Base-by-base conservation (phyloP, 2,888 invertebrate species). In the Ormyrus thymus region DNA sequence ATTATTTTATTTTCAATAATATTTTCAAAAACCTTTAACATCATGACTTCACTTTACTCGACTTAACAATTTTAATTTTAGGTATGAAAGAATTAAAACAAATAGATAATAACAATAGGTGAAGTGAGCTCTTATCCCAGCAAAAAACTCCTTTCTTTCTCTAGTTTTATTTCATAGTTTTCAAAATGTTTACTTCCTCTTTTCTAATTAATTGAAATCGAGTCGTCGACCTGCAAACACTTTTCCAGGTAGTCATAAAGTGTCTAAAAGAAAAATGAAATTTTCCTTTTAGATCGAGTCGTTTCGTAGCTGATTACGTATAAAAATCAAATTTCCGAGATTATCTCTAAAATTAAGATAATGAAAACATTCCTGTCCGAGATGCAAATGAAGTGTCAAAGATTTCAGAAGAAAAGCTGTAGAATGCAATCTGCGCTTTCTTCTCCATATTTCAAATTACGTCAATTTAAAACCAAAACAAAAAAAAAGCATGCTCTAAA, bases 361-460 rank as follows among this genome's bases (percentile, higher is more conserved):
- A 9, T 10, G 53, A 15, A 48, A 6, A 62, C 48, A 48, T 68
- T 75, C 68, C 75, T 68, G 61, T 48, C 75, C 46, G 68, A 75
- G 66, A 74, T 51, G 58, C 10, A 69, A 68, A n/a, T 43, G 7
- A 55, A 13, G 10, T 29, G 10, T 55, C 11, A 8, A n/a, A n/a
- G 15, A 6, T 29, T 70, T 46, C 9, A 50, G 4, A 9, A 48
- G 15, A 56, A 43, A 61, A 4, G 56, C 51, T 29, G 15, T 8
- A 74, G 7, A n/a, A 8, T 6, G 46, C 29, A 29, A 29, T 29
- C 29, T 29, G 29, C 4, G 29, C 29, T 65, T 64, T 69, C 55
- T 61, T 69, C 61, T 69, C 73, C 69, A 78, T 43, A 78, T 74
- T 78, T 78, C 73, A 78, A 78, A 78, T 78, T 75, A 75, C 75